phyloP scores from a whole-genome alignment of 2,888 invertebrate species.

The Agrenia bidenticulata region DNA sequence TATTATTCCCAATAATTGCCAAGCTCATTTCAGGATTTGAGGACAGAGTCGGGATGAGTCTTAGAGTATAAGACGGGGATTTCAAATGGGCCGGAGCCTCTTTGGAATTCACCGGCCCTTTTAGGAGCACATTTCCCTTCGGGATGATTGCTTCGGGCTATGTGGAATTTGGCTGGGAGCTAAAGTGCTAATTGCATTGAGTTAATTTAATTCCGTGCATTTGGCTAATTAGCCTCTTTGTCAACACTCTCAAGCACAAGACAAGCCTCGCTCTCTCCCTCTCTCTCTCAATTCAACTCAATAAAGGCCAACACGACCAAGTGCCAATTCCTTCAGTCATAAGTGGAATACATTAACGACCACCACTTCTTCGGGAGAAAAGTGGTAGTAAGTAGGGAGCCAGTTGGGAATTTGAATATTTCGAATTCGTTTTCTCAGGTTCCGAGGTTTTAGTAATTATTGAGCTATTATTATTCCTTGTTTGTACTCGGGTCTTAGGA shows the following conservation, averaged over 20 bases:
- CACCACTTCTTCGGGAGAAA: too few species aligned
- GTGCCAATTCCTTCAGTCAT: background rate
- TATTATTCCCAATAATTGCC: constrained; percentile 7
- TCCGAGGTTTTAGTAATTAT: too few species aligned
- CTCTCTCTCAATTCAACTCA: too few species aligned
- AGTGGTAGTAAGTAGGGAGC: too few species aligned
- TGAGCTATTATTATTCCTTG: too few species aligned
- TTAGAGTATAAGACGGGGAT: background rate
- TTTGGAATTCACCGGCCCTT: background rate
- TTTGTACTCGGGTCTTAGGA: too few species aligned
- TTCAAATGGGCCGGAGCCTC: background rate
- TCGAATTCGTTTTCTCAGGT: too few species aligned
- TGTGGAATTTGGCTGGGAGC: background rate
- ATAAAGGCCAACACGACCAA: background rate
- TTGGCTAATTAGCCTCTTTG: constrained; percentile 7
- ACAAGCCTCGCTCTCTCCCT: background rate
- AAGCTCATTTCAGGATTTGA: background rate
- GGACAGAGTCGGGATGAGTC: background rate
- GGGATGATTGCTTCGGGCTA: background rate
- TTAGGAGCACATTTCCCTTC: background rate
- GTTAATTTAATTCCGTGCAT: constrained; percentile 2
- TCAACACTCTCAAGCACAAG: background rate
- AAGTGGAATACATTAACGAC: too few species aligned
- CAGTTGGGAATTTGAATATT: too few species aligned
- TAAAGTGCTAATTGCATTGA: constrained; percentile 3